Evolutionary conservation across 1,140 invertebrate species (phyloP), one percentile per base, ranked within the genome.

Genomic region (Palaemon carinicauda): DNA sequence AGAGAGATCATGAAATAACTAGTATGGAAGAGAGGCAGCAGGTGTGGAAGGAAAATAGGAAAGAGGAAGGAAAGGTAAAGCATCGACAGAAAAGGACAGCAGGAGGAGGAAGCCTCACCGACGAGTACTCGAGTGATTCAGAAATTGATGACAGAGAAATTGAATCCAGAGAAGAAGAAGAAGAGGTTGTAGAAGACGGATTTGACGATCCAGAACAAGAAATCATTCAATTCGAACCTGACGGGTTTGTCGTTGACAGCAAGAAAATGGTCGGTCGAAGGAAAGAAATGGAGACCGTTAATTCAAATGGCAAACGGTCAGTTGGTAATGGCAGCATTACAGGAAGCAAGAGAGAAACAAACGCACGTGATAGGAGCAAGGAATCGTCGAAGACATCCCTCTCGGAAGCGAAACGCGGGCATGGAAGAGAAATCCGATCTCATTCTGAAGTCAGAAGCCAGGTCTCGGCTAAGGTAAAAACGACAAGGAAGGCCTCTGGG

Each of bases 1-100:
- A 84, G 54, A 53, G 71, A 17, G 82, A 84, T 74, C 82, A 84
- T 33, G 82, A 84, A 53, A 41, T 84, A 10, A 65, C 29, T 24
- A 60, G 51, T 65, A n/a, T 84, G 53, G 73, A 78, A 74, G 82
- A 77, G 53, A 17, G 33, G 12, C 31, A n/a, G 2, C 27, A 60
- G 19, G 15, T 17, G 74, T 19, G 53, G 53, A 29, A 31, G 17
- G n/a, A 29, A 24, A 24, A 73, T 0, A 73, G 17, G 29, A 21
- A 24, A 24, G 21, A n/a, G 5, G 12, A 50, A 77, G 33, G 33
- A 9, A 77, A 19, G 51, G 24, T 24, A 10, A 17, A 52, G 41
- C 50, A 12, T 50, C 7, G 7, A 7, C 33, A 52, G n/a, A 21
- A 54, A 31, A 65, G 52, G 24, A 21, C 21, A n/a, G 3, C 27